These are phyloP conservation scores for Pemphredon lugubris DNA, from an alignment of 2,888 invertebrate species.

Conservation along the genomic window DNA sequence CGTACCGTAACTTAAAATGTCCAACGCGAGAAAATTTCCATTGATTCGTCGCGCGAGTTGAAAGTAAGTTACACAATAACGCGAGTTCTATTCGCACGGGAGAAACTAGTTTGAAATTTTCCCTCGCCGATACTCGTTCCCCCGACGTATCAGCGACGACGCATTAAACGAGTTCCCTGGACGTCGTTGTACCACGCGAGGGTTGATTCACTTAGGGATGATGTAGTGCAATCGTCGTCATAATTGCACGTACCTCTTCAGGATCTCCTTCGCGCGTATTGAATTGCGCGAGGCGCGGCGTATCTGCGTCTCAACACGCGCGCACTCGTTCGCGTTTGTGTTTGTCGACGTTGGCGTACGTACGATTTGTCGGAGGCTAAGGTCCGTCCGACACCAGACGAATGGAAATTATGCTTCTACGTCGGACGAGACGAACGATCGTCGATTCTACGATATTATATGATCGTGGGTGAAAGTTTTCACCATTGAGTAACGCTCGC, in stretches of 20 bases:
- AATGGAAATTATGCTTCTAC: background rate
- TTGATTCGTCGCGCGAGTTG: too few relatives aligned
- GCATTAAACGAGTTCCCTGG: background rate
- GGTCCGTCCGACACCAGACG: slow-evolving; percentile 26
- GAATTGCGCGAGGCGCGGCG: slow-evolving; percentile 29
- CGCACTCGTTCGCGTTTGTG: slow-evolving; percentile 37
- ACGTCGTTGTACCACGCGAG: slow-evolving; percentile 28
- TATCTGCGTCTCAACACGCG: slow-evolving; percentile 28
- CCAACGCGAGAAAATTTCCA: too few relatives aligned
- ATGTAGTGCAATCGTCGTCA: slow-evolving; percentile 40
- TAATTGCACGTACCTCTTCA: slow-evolving; percentile 55
- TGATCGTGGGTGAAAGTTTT: too few relatives aligned
- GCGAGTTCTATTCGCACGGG: too few relatives aligned
- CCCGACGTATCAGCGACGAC: background rate
- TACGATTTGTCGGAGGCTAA: slow-evolving; percentile 50
- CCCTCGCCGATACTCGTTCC: background rate
- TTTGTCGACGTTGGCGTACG: slow-evolving; percentile 49
- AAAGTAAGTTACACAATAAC: too few relatives aligned
- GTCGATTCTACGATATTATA: too few relatives aligned
- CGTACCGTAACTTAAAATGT: too few relatives aligned
- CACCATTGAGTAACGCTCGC: too few relatives aligned
- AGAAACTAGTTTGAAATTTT: slow-evolving; percentile 11
- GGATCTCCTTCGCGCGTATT: slow-evolving; percentile 37
- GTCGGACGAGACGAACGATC: slow-evolving; percentile 1
- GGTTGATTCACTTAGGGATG: slow-evolving; percentile 29